Conservation (phyloP, 2,888 invertebrate species). For the Teinopalpus imperialis region DNA sequence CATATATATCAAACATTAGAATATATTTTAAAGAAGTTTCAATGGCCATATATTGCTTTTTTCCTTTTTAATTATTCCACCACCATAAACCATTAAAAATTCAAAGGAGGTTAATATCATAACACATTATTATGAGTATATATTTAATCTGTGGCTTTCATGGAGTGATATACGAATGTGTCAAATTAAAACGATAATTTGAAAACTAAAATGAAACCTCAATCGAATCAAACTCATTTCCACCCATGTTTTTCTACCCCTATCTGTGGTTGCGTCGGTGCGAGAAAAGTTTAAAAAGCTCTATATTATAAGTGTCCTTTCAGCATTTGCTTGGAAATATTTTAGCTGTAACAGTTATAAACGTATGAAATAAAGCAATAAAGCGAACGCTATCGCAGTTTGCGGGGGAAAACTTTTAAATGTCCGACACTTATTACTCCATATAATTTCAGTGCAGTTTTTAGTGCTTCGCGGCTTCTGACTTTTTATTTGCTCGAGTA, state of each 20-base stretch:
- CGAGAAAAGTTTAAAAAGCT: conserved; percentile 12
- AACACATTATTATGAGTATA: too few species aligned
- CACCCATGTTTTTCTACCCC: conserved; percentile 3
- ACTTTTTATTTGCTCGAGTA: conserved; percentile 10
- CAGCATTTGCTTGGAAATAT: conserved; percentile 22
- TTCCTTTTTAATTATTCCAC: too few species aligned
- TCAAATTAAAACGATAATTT: too few species aligned
- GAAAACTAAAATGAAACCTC: conserved; percentile 7
- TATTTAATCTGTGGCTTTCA: too few species aligned
- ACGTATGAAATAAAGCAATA: conserved; percentile 26
- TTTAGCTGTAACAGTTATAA: conserved; percentile 20
- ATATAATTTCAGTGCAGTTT: conserved; percentile 25
- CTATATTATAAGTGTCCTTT: conserved; percentile 20
- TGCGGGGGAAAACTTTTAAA: conserved; percentile 23
- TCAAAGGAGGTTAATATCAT: too few species aligned
- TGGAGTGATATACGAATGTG: too few species aligned
- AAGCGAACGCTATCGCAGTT: conserved; percentile 23
- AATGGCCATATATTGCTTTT: too few species aligned
- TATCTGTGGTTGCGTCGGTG: conserved; percentile 8
- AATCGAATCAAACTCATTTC: conserved; percentile 6
- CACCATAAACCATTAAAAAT: too few species aligned
- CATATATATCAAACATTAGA: too few species aligned
- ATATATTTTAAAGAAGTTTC: too few species aligned
- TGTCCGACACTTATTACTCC: conserved; percentile 25
- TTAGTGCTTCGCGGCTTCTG: conserved; percentile 12